Conservation (phyloP, 2,797 vertebrate genomes). For the Oreortyx pictus region DNA sequence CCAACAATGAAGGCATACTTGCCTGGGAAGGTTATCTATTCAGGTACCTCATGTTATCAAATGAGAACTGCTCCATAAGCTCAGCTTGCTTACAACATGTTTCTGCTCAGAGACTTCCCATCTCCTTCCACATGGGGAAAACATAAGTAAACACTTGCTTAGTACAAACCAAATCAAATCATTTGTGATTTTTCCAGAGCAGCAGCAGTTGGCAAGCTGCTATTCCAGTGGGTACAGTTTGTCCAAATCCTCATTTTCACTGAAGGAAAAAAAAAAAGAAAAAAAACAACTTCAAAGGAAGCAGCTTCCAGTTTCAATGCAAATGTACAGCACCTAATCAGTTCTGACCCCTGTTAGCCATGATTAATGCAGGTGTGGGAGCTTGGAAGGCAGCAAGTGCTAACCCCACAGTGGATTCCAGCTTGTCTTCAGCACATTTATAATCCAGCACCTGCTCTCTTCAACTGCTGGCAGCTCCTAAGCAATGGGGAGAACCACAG, state of each 20-base stretch:
- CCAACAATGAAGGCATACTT: neutral
- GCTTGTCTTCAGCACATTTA: constrained; percentile 23
- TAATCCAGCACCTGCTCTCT: neutral
- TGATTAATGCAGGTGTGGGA: neutral
- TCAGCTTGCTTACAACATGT: neutral
- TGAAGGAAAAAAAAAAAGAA: neutral
- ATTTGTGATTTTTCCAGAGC: neutral
- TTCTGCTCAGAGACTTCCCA: neutral
- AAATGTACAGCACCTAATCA: neutral
- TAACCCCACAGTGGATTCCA: constrained; percentile 26
- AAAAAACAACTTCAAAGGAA: neutral
- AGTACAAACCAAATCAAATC: neutral
- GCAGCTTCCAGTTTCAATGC: neutral
- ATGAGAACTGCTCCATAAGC: neutral
- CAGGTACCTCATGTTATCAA: neutral
- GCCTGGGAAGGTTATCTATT: neutral
- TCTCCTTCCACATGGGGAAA: neutral
- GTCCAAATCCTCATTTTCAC: neutral
- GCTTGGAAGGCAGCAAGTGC: constrained; percentile 12
- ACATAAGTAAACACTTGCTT: neutral
- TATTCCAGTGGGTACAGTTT: neutral
- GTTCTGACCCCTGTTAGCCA: neutral
- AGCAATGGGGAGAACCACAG: neutral
- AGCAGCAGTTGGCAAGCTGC: neutral
- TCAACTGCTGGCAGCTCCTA: neutral